phyloP scores from a whole-genome alignment of 2,888 invertebrate species.

The Pseudococcus longispinus region DNA sequence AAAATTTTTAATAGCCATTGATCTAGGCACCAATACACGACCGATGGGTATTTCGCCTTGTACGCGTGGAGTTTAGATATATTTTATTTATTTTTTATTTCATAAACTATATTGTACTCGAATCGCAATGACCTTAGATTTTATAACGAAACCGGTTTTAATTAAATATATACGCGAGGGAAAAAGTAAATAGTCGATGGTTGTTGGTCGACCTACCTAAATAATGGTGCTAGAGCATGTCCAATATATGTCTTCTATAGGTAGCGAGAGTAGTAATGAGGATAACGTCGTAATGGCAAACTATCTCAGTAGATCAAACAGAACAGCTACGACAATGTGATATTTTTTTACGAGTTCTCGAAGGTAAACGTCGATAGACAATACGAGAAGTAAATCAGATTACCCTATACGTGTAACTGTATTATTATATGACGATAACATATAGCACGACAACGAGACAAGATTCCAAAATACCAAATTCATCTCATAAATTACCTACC shows the following conservation, averaged over 20 bases:
- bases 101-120: slow-evolving; percentile 25
- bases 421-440: neutral
- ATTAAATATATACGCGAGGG: slow-evolving; percentile 10
- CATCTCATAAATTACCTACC: neutral
- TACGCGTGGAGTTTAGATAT: neutral
- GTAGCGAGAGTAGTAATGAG: neutral
- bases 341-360: slow-evolving; percentile 1
- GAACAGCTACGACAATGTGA: neutral
- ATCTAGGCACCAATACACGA: neutral
- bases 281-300: neutral
- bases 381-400: neutral
- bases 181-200: slow-evolving; percentile 16
- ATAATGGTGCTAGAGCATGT: slow-evolving; percentile 3
- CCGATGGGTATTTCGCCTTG: slow-evolving; percentile 24
- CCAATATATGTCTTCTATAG: neutral
- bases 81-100: neutral
- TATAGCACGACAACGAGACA: neutral
- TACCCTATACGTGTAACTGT: neutral
- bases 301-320: neutral
- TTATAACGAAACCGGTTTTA: slow-evolving; percentile 29
- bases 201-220: slow-evolving; percentile 15
- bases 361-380: neutral
- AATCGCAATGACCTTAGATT: slow-evolving; percentile 43
- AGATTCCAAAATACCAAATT: neutral
- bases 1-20: neutral